Base-by-base conservation (phyloP, 2,797 vertebrate genomes). In the Phoebastria nigripes region DNA sequence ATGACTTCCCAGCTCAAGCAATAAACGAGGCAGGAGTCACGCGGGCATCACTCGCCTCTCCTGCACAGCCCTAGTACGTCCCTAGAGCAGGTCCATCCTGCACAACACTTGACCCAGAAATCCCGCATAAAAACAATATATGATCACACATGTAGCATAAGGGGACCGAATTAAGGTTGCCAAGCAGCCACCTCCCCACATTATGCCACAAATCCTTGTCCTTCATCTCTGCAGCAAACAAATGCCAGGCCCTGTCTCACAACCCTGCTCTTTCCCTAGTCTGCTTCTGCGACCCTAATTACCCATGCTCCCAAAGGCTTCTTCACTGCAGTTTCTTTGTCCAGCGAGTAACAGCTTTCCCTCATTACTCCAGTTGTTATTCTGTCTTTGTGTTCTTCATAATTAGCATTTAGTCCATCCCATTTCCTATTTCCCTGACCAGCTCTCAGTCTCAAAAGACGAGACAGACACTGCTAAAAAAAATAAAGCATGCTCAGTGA, bases 181-280 rank as follows among this genome's bases (percentile, higher is more conserved):
- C 93, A 80, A 42, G 92, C 94, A 97, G 96, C 94, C 56, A 89
- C 29, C 33, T 89, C 74, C 63, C 82, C 67, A 82, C 69, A 59
- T 84, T 71, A 91, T 89, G 78, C 89, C 51, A 52, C 94, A 94
- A 94, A 96, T 94, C 92, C 91, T 85, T 71, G 81, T 85, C 82
- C 90, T 87, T 88, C 96, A 93, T 95, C 93, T 96, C 82, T 89
- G 94, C 87, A 80, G 84, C 87, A 95, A 96, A 96, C 81, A 94
- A 73, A 92, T 37, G 83, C 59, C 88, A 95, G 42, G 52, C 49
- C 70, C 83, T 61, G 71, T 52, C 93, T 94, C 88, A 58, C 62
- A 93, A 73, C 62, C 29, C 7, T 33, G 28, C 46, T 65, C 77
- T 54, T 70, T 51, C 65, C 49, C 89, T 58, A n/a, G 42, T 72